Percentiles rank a stretch among this genome's conserved stretches.
Conservation (phyloP, 2,888 invertebrate genomes). For the Danaus chrysippus region DNA sequence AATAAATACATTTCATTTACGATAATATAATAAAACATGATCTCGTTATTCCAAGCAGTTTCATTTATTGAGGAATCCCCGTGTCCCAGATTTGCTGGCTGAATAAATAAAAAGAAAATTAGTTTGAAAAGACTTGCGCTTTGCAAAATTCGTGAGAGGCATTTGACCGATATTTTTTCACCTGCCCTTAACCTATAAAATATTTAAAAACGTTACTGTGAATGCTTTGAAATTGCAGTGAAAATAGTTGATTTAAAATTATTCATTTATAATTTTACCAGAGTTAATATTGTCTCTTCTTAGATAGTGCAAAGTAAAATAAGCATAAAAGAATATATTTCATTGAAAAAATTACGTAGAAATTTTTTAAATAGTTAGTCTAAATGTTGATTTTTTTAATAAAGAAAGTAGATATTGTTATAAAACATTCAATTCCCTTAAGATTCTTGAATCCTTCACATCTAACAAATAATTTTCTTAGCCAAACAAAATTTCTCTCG, state of each 20-base stretch:
- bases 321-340: background rate
- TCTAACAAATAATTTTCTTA: slow-evolving; percentile 28
- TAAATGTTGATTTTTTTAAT: background rate
- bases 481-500: slow-evolving; percentile 28
- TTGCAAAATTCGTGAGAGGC: slow-evolving; percentile 27
- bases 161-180: slow-evolving; percentile 31
- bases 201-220: slow-evolving; percentile 25
- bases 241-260: background rate
- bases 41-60: slow-evolving; percentile 9
- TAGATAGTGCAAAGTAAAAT: background rate
- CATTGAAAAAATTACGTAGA: background rate
- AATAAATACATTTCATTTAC: background rate
- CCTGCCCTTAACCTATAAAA: slow-evolving; percentile 30
- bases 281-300: too few species aligned
- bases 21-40: background rate
- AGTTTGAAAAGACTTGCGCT: slow-evolving; percentile 25
- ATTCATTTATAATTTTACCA: too few species aligned
- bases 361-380: background rate
- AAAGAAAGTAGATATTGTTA: slow-evolving; percentile 3
- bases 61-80: slow-evolving; percentile 18
- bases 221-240: slow-evolving; percentile 11
- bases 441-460: slow-evolving; percentile 10
- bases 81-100: slow-evolving; percentile 20
- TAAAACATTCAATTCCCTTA: slow-evolving; percentile 18
- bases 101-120: slow-evolving; percentile 29